A percentile compares a stretch with the other conserved stretches of the same genome.
Conservation (phyloP, 2,113 vertebrate genomes). For the Holacanthus passer region DNA sequence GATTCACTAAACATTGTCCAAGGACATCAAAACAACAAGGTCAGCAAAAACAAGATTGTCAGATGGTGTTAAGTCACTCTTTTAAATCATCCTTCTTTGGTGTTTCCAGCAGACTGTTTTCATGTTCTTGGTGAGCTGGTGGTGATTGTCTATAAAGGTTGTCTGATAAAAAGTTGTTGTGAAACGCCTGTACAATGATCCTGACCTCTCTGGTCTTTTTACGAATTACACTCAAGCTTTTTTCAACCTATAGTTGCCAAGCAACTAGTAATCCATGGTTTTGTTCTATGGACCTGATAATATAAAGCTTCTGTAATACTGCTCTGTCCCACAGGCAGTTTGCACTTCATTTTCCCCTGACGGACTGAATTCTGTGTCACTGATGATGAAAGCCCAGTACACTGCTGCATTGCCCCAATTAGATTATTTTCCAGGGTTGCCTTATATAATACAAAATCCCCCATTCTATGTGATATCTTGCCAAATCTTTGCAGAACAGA, state of each 20-base stretch:
- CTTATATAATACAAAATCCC: slow-evolving; percentile 71
- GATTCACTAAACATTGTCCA: neutral
- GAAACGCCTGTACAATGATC: neutral
- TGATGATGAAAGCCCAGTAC: slow-evolving; percentile 62
- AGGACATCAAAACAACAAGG: neutral
- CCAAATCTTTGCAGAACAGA: slow-evolving; percentile 64
- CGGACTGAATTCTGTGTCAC: slow-evolving; percentile 59
- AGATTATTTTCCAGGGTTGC: slow-evolving; percentile 58
- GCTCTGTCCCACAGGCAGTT: slow-evolving; percentile 54
- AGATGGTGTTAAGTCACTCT: slow-evolving; percentile 4
- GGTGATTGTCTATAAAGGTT: neutral
- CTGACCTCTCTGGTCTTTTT: slow-evolving; percentile 19
- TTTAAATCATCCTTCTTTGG: neutral
- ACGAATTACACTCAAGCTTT: slow-evolving; percentile 1
- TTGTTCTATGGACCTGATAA: slow-evolving; percentile 28
- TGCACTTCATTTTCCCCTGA: slow-evolving; percentile 56
- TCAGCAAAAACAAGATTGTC: slow-evolving; percentile 17
- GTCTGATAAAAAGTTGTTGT: neutral
- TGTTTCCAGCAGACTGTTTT: neutral
- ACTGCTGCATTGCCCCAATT: slow-evolving; percentile 75
- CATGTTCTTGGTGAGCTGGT: slow-evolving; percentile 1
- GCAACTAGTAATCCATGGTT: slow-evolving; percentile 61
- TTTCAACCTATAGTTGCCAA: slow-evolving; percentile 60
- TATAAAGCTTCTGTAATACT: slow-evolving; percentile 23
- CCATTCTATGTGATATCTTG: slow-evolving; percentile 72